Base-by-base conservation (phyloP, 35 echinoderm and acorn worm species). In the Holothuria glaberrima region DNA sequence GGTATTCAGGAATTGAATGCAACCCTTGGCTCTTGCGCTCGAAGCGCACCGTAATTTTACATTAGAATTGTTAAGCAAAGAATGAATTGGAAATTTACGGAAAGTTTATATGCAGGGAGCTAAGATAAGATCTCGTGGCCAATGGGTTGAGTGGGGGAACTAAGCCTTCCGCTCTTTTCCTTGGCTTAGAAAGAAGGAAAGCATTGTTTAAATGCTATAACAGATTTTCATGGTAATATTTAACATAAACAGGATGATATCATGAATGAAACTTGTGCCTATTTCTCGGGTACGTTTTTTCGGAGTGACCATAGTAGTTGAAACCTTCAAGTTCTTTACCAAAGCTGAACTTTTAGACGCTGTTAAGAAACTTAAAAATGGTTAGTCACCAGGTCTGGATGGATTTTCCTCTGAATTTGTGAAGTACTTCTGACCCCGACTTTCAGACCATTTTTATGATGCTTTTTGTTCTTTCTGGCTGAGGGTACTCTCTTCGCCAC, bases 141-240 rank as follows among this genome's bases (percentile, higher is more conserved):
- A 34, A 2, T 74, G 71, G 31, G 71, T 34, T 74, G 71, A 74
- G 31, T 74, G 71, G 71, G 71, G 2, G 36, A 41, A 41, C 2
- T 4, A 41, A 41, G 7, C 36, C 36, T 41, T 41, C 36, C 36
- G 2, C 6, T 4, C 4, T 31, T 24, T 20, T 20, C 24, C 71
- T 36, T 74, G 6, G 34, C 71, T 3, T 25, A 74, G 71, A 74
- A 21, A 74, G 71, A 74, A 74, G 25, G 18, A 74, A 74, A 20
- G 71, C 71, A 74, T 18, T 74, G 71, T 74, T 31, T 29, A 24
- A 31, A 28, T 74, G 25, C 34, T 74, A 74, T 74, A 24, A 74
- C 25, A 74, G n/a, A 74, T 30, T 2, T 19, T 74, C 71, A 74
- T 74, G 71, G 30, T 9, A 74, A 34, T 74, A 74, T 30, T 74